Evolutionary conservation across 2,888 invertebrate species (phyloP), one percentile per base, ranked within the genome.

Genomic region (Drosophila macrothrix): DNA sequence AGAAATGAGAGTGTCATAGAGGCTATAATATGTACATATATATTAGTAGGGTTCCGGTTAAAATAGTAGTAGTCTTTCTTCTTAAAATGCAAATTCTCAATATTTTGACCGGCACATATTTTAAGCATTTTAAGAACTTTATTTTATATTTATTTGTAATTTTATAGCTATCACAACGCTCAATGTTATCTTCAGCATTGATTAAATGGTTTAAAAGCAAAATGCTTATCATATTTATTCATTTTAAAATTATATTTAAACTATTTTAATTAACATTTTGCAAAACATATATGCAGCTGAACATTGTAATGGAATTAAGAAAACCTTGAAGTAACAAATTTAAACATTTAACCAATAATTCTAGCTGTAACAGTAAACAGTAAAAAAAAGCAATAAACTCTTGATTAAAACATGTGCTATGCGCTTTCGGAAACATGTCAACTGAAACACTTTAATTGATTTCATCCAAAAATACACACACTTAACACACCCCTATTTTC

Each of bases 401-500:
- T 25, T 16, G 31, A 29, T 33, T 29, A 14, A 31, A 29, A 37
- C 19, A n/a, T 25, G 29, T 19, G 22, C 19, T 43, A 28, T 31
- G 9, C 22, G 4, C 10, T 12, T 52, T 59, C 22, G 28, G 33
- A 29, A 22, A 54, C 53, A 69, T 54, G 39, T 54, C 68, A 62
- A 59, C 68, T 58, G 68, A 49, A 28, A 46, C 41, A 68, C 61
- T 33, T 60, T 35, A 59, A 43, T 35, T 50, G 39, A 31, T 52
- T 53, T 75, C 61, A 53, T 53, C 35, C 41, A 37, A 14, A 56
- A 28, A 52, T 28, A 52, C 59, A 33, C 50, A 41, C 33, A 22
- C 25, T 39, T 6, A 29, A 63, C 73, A 59, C 73, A 65, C 78
- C 78, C 73, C 33, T 43, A 50, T 60, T 53, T n/a, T 50, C 25